Base-by-base conservation (phyloP, 2,888 invertebrate species). In the Agrochola circellaris region DNA sequence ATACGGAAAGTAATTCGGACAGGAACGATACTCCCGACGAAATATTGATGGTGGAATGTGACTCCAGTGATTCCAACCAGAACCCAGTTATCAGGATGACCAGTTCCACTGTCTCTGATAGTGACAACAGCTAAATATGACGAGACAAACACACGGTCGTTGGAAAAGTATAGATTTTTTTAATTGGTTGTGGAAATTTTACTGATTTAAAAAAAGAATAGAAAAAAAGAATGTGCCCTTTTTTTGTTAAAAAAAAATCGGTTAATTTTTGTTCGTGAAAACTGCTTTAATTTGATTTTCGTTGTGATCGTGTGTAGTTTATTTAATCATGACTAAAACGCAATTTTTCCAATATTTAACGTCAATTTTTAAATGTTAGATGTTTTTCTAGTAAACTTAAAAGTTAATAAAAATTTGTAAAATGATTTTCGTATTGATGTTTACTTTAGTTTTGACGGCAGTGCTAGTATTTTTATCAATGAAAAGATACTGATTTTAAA, bases 71-170 rank as follows among this genome's bases (percentile, higher is more conserved):
- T 76, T 96, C 96, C 5, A 94, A 94, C 0, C 96, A 96, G 84
- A 96, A 96, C 79, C 96, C 96, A 0, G 94, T 96, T 17, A 96
- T 96, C 11, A 90, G 96, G n/a, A 96, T 96, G 96, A 96, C 96
- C 3, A 95, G 94, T 73, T 96, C 96, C 0, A 95, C 95, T 0
- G 89, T 96, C 5, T 96, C 96, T 2, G 96, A 96, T 69, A 96
- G 96, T 78, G 96, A 96, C 88, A 94, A 96, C 81, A 96, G 96
- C 83, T 96, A 95, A 90, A 89, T 89, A 77, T 60, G 30, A 79
- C 45, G 45, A 62, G 58, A 26, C 15, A 70, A 56, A 74, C 73
- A 75, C 79, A 75, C 67, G 79, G 75, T 83, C 77, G 15, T 69
- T 67, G 38, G 48, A 82, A 83, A 74, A 70, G 75, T 70, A 71